These are phyloP conservation scores for Orthochromis malagaraziensis DNA, from an alignment of 2,113 vertebrate species.

Conservation along the genomic window DNA sequence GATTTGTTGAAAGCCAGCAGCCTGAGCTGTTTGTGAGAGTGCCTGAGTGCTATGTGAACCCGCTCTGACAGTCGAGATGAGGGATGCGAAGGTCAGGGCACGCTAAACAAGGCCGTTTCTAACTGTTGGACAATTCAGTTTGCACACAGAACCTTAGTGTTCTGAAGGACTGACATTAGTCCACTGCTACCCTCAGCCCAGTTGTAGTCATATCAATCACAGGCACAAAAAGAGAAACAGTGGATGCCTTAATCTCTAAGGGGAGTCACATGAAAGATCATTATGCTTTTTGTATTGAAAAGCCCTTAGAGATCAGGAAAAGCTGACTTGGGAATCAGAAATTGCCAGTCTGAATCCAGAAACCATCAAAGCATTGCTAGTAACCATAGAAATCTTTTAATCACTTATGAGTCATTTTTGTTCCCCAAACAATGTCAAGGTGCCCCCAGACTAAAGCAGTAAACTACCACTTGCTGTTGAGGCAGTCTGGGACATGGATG, in stretches of 20 bases:
- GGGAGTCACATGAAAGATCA: not conserved
- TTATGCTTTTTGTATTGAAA: not conserved
- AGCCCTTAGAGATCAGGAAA: not conserved
- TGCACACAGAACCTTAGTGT: not conserved
- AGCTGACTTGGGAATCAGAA: not conserved
- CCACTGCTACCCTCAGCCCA: not conserved
- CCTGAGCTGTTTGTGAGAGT: not conserved
- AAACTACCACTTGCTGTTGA: not conserved
- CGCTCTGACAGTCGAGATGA: not conserved
- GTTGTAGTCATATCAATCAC: constrained; percentile 2
- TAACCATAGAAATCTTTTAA: not conserved
- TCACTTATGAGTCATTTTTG: not conserved
- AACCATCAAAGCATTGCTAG: not conserved
- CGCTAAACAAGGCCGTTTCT: constrained; percentile 8
- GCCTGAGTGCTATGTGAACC: not conserved
- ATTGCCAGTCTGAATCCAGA: not conserved
- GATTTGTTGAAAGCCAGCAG: not conserved
- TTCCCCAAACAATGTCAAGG: not conserved
- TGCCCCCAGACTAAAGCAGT: not conserved
- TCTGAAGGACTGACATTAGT: not conserved
- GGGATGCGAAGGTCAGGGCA: constrained; percentile 17
- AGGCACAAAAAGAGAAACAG: not conserved
- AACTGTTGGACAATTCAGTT: not conserved
- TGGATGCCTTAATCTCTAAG: not conserved
- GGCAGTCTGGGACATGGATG: not conserved